Conservation (phyloP, 2,113 vertebrate species). For the Ameiurus melas region DNA sequence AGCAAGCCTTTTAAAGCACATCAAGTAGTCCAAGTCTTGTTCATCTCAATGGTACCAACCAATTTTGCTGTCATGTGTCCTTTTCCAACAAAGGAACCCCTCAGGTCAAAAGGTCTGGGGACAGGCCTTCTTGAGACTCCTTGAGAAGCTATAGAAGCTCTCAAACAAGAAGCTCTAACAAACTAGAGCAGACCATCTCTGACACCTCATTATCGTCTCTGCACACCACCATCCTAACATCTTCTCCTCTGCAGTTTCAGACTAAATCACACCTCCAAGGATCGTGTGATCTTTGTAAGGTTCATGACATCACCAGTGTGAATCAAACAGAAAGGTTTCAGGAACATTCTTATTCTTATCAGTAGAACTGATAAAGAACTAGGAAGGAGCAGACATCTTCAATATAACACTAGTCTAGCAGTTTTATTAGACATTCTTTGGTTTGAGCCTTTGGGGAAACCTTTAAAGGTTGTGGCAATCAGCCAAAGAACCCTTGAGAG, state of each 20-base stretch:
- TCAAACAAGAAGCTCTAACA: neutral
- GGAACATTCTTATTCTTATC: neutral
- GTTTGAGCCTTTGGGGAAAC: neutral
- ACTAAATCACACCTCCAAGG: neutral
- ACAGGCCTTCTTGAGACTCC: neutral
- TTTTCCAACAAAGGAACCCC: neutral
- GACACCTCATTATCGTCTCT: neutral
- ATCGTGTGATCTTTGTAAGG: neutral
- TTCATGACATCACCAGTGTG: neutral
- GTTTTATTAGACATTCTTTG: neutral
- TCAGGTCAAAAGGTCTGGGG: neutral
- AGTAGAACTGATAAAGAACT: neutral
- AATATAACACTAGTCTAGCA: neutral
- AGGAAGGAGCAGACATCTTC: neutral
- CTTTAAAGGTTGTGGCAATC: slow-evolving; percentile 4
- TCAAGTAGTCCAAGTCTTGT: too few relatives aligned
- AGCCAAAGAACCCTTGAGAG: neutral
- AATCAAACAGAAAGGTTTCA: neutral
- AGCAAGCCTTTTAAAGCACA: neutral
- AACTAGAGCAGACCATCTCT: neutral
- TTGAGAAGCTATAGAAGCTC: neutral
- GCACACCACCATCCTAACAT: neutral
- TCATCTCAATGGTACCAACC: neutral
- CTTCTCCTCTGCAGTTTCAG: neutral
- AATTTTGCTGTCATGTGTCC: neutral